Conservation (phyloP, 2,888 invertebrate species). For the Epistrophe grossulariae region DNA sequence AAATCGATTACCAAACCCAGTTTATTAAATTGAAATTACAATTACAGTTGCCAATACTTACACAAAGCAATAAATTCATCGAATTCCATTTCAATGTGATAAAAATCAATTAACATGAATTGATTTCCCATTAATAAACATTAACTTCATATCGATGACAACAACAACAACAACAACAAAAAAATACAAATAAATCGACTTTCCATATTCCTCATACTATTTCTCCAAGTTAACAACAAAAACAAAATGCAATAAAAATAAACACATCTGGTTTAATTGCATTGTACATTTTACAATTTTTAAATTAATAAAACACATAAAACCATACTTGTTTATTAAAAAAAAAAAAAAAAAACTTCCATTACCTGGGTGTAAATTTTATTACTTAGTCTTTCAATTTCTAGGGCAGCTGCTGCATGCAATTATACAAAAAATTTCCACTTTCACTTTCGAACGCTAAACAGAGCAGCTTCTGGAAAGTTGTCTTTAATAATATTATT, state of each 20-base stretch:
- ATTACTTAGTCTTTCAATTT: not conserved
- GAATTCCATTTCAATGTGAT: constrained; percentile 20
- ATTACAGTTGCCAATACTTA: constrained; percentile 17
- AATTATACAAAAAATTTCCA: not conserved
- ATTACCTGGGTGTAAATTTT: constrained; percentile 21
- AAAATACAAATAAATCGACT: not conserved
- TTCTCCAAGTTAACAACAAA: not conserved
- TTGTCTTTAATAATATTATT: not conserved
- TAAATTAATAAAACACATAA: constrained; percentile 14
- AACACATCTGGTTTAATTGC: not conserved
- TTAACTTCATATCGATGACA: not conserved
- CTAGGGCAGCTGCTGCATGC: constrained; percentile 18
- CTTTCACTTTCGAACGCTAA: constrained; percentile 11
- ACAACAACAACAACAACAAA: constrained; percentile 6
- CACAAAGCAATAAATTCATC: constrained; percentile 27
- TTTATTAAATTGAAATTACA: constrained; percentile 29
- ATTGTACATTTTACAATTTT: not conserved
- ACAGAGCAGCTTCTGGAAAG: not conserved
- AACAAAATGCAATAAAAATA: not conserved
- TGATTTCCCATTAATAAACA: constrained; percentile 16
- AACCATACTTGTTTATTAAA: not conserved
- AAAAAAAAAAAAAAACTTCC: not conserved
- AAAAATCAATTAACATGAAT: constrained; percentile 43
- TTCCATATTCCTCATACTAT: not conserved
- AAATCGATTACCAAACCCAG: constrained; percentile 21